phyloP scores from a whole-genome alignment of 2,888 invertebrate genomes.

The Ariolimax columbianus region DNA sequence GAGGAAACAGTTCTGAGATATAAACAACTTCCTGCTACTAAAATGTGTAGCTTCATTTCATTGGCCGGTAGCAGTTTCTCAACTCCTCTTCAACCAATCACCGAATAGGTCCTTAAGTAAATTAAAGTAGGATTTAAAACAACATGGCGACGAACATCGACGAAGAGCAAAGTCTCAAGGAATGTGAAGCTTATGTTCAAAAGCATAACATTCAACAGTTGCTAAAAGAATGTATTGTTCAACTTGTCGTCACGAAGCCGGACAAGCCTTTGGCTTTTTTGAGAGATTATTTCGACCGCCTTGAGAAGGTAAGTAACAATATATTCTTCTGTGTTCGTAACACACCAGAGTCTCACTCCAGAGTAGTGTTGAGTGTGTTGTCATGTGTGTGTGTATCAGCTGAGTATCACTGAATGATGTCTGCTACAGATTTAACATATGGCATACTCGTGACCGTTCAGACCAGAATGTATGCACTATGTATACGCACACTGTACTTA shows the following conservation, averaged over 20 bases:
- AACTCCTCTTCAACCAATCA: constrained; percentile 35
- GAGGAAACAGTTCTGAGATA: no score
- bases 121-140: constrained; percentile 51
- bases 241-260: constrained; percentile 96
- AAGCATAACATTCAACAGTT: constrained; percentile 97
- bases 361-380: neutral
- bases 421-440: neutral
- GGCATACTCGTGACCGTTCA: no score
- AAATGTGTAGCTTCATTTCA: constrained; percentile 19
- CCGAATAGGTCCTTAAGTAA: neutral
- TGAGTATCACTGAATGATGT: no score
- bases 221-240: constrained; percentile 96
- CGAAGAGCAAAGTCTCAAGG: constrained; percentile 96
- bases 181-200: constrained; percentile 98
- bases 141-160: constrained; percentile 81
- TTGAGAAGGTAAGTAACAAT: constrained; percentile 90
- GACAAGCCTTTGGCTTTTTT: constrained; percentile 97
- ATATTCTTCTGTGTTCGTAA: neutral
- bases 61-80: constrained; percentile 2
- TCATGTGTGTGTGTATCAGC: no score
- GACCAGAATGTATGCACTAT: no score
- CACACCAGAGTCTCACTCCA: no score
- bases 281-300: constrained; percentile 96
- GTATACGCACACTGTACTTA: no score
- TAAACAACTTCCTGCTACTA: no score